These are phyloP conservation scores for Phragmatobia fuliginosa DNA, from an alignment of 2,888 invertebrate genomes.

Conservation along the genomic window DNA sequence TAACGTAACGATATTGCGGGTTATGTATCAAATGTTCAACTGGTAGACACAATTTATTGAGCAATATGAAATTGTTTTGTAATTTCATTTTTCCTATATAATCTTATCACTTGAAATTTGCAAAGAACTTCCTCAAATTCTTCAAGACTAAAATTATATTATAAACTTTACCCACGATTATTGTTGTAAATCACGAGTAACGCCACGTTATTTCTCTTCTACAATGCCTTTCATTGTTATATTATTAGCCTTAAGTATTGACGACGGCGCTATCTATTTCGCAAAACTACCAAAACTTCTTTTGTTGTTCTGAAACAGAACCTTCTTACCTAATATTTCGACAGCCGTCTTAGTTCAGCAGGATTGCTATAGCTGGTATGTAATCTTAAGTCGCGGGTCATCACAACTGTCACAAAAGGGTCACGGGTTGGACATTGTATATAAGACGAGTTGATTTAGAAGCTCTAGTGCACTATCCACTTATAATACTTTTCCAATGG, in stretches of 20 bases:
- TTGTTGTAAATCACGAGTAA: no score
- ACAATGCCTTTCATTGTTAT: neutral
- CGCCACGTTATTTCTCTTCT: no score
- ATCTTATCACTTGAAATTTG: no score
- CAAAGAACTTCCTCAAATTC: no score
- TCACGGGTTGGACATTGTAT: constrained; percentile 38
- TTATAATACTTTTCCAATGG: neutral
- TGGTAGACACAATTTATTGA: no score
- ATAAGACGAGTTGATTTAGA: constrained; percentile 24
- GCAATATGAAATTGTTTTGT: no score
- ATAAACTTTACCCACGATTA: no score
- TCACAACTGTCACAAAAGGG: constrained; percentile 45
- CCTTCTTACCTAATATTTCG: constrained; percentile 23
- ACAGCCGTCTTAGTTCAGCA: constrained; percentile 11
- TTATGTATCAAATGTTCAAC: no score
- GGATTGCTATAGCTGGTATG: constrained; percentile 27
- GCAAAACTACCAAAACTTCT: neutral
- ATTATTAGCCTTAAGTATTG: neutral
- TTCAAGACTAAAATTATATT: no score
- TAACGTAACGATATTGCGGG: no score
- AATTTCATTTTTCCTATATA: no score
- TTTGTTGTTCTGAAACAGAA: constrained; percentile 12
- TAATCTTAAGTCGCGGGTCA: constrained; percentile 35
- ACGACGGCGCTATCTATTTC: neutral
- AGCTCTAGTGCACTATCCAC: constrained; percentile 13